Percentiles rank a stretch among this genome's conserved stretches.
Conservation (phyloP, 1,140 invertebrate genomes). For the Eumeta japonica region DNA sequence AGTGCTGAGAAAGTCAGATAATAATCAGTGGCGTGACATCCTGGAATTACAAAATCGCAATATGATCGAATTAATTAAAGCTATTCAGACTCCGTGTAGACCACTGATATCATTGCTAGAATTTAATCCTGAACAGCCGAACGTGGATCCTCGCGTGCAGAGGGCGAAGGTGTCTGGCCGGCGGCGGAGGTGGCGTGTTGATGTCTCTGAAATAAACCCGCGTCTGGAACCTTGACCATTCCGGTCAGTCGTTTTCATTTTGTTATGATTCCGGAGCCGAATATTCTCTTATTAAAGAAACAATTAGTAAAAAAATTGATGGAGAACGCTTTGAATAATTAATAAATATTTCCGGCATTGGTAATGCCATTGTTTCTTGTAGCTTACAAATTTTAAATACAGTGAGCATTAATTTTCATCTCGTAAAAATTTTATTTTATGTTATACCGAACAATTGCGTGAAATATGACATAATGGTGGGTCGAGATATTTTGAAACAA, state of each 20-base stretch:
- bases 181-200: too few species aligned
- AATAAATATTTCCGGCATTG: not conserved
- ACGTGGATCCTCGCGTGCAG: too few species aligned
- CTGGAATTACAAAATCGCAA: too few species aligned
- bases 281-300: constrained; percentile 4
- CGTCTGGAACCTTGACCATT: too few species aligned
- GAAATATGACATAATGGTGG: constrained; percentile 1
- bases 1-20: too few species aligned
- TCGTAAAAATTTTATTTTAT: constrained; percentile 6
- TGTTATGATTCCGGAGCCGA: constrained; percentile 6
- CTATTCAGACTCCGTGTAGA: too few species aligned
- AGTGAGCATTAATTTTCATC: not conserved
- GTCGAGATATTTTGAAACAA: constrained; percentile 3
- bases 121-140: too few species aligned
- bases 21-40: too few species aligned
- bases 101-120: too few species aligned
- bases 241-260: constrained; percentile 4
- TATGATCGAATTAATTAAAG: too few species aligned
- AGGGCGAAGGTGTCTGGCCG: too few species aligned
- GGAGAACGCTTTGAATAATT: not conserved
- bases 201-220: too few species aligned
- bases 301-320: not conserved
- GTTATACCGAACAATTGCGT: constrained; percentile 2
- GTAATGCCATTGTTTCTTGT: not conserved
- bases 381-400: not conserved